A percentile compares a stretch with the other conserved stretches of the same genome.
These are phyloP conservation scores for Hippasteria phrygiana DNA, from an alignment of 53 echinoderm and acorn worm genomes.

Conservation along the genomic window DNA sequence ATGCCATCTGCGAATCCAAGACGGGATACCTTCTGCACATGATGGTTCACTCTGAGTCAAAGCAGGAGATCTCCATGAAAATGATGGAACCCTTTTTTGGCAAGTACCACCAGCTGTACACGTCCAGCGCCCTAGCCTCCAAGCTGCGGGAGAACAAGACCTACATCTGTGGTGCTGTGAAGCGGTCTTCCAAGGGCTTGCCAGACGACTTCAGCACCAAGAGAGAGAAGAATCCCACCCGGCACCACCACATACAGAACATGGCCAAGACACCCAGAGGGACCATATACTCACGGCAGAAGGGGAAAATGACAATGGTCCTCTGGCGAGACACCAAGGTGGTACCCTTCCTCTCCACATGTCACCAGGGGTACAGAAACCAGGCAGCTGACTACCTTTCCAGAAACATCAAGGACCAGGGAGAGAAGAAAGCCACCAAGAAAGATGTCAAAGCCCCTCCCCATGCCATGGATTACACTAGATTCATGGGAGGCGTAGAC, in stretches of 20 bases:
- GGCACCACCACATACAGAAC: no score
- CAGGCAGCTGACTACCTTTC: background rate
- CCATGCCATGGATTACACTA: background rate
- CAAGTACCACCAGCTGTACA: constrained; percentile 26
- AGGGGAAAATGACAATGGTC: constrained; percentile 23
- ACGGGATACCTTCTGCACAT: constrained; percentile 17
- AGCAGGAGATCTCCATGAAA: background rate
- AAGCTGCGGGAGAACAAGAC: constrained; percentile 8
- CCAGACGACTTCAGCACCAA: background rate
- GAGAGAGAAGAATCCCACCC: background rate
- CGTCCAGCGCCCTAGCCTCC: constrained; percentile 12
- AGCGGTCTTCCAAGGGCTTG: no score
- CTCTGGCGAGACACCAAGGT: no score
- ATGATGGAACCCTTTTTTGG: no score
- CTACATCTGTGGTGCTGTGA: constrained; percentile 27
- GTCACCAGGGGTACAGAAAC: no score
- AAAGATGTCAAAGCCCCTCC: constrained; percentile 2
- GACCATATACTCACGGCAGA: constrained; percentile 9
- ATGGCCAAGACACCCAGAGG: background rate
- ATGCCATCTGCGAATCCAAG: no score
- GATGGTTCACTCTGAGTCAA: constrained; percentile 18
- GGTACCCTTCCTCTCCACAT: no score
- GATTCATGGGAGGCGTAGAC: constrained; percentile 39
- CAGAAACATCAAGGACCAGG: constrained; percentile 7
- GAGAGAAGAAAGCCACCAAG: background rate